Percentiles rank a stretch among this genome's conserved stretches.
phyloP scores from a whole-genome alignment of 1,140 invertebrate species.

The Littorina saxatilis region DNA sequence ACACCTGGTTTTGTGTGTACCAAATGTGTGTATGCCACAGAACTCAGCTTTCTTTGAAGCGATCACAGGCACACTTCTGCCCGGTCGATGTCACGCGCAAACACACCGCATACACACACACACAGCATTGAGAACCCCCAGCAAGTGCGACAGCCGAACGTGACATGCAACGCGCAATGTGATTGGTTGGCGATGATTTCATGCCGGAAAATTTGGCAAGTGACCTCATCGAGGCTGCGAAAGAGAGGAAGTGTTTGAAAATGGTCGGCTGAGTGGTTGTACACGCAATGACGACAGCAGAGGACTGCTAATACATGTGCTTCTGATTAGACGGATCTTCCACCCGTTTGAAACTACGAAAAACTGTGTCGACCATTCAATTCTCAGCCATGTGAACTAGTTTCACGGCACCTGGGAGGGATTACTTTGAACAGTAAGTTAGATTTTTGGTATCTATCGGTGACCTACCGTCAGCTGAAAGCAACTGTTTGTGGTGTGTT shows the following conservation, averaged over 20 bases:
- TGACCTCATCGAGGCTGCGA: constrained; percentile 48
- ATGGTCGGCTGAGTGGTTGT: constrained; percentile 38
- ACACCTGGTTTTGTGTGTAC: background rate
- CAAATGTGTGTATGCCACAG: background rate
- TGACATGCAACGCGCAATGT: constrained; percentile 34
- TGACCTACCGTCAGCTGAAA: constrained; percentile 24
- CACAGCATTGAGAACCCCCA: background rate
- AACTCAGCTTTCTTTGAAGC: background rate
- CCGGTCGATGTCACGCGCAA: constrained; percentile 22
- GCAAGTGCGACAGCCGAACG: background rate
- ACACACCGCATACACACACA: background rate
- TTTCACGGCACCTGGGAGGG: constrained; percentile 8
- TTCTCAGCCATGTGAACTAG: constrained; percentile 28
- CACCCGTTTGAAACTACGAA: background rate
- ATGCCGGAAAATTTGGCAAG: constrained; percentile 45
- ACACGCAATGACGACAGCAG: constrained; percentile 33
- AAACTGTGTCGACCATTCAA: background rate
- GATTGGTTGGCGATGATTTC: constrained; percentile 51
- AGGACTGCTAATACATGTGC: constrained; percentile 30
- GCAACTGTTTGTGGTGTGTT: constrained; percentile 30
- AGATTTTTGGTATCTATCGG: constrained; percentile 1
- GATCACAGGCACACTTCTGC: background rate
- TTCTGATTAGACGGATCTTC: constrained; percentile 4
- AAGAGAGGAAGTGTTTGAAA: constrained; percentile 42
- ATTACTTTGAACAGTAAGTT: background rate